phyloP scores from a whole-genome alignment of 2,113 vertebrate genomes.

The Cynocephalus volans region DNA sequence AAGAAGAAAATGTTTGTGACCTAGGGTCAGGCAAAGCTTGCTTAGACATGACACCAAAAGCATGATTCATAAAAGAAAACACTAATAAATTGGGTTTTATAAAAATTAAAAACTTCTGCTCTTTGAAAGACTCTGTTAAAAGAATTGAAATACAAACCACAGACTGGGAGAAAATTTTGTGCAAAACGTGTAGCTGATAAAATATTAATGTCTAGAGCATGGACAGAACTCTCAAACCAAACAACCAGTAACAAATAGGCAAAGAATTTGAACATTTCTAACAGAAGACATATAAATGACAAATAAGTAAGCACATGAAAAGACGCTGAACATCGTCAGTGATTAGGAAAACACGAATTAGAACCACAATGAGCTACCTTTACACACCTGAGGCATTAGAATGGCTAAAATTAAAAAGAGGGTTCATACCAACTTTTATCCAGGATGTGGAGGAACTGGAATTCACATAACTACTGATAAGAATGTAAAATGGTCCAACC shows the following conservation, averaged over 20 bases:
- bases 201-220: not conserved
- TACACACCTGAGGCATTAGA: not conserved
- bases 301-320: not conserved
- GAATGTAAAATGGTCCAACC: not conserved
- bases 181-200: not conserved
- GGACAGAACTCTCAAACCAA: not conserved
- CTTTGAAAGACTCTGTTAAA: constrained; percentile 5
- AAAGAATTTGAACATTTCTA: not conserved
- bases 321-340: not conserved
- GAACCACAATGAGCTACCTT: not conserved
- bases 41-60: not conserved
- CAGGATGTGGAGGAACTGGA: not conserved
- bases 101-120: constrained; percentile 15
- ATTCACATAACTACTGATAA: not conserved
- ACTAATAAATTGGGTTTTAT: not conserved
- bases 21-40: not conserved
- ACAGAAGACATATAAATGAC: not conserved
- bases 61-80: not conserved
- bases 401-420: not conserved
- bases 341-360: not conserved
- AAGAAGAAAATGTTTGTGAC: not conserved
- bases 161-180: constrained; percentile 2
- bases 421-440: not conserved
- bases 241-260: not conserved
- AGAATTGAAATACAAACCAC: constrained; percentile 61